Conservation (phyloP, 2,113 vertebrate species). For the human (Homo sapiens) region GRCh38 chr2:236487501-236488000, state of each 20-base stretch:
- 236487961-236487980: fast-evolving
- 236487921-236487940: fast-evolving
- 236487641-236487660: background rate
- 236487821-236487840: constrained; percentile 10
- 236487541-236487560: fast-evolving
- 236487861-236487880: background rate
- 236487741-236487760: background rate
- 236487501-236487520: background rate
- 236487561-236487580: background rate
- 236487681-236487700: background rate
- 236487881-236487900: background rate
- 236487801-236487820: background rate
- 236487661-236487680: fast-evolving
- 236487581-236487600: background rate
- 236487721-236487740: background rate
- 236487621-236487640: fast-evolving
- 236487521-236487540: fast-evolving
- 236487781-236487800: background rate
- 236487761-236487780: constrained; percentile 73
- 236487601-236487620: fast-evolving
- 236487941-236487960: fast-evolving
- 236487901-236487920: background rate
- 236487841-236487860: constrained; percentile 58
- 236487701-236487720: background rate
- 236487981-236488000: constrained; percentile 66